phyloP scores from a whole-genome alignment of 2,888 invertebrate species.

The Papilio gigon region DNA sequence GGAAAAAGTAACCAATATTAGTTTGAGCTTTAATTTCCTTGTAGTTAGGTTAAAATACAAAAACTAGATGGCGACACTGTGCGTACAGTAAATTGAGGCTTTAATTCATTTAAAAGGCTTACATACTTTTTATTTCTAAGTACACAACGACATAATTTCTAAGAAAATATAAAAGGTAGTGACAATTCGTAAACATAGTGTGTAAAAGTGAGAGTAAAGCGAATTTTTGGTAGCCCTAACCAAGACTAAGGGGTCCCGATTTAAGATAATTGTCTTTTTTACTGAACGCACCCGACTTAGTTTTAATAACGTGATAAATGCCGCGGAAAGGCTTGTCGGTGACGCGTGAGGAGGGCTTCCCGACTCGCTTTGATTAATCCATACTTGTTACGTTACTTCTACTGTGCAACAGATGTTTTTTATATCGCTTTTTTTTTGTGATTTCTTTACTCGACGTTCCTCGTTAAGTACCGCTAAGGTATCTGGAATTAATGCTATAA shows the following conservation, averaged over 20 bases:
- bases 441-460: slow-evolving; percentile 49
- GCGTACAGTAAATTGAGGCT: too few species aligned
- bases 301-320: slow-evolving; percentile 82
- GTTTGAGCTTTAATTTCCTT: too few species aligned
- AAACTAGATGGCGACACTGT: too few species aligned
- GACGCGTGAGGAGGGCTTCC: slow-evolving; percentile 74
- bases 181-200: neutral
- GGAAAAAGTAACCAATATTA: too few species aligned
- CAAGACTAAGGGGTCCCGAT: slow-evolving; percentile 72
- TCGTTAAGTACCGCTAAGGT: slow-evolving; percentile 55
- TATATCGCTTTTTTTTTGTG: slow-evolving; percentile 70
- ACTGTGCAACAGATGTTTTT: slow-evolving; percentile 77
- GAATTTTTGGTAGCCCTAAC: slow-evolving; percentile 61
- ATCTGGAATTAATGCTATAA: slow-evolving; percentile 65
- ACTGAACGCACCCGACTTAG: slow-evolving; percentile 73
- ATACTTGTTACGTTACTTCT: slow-evolving; percentile 68
- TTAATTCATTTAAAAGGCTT: too few species aligned
- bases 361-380: slow-evolving; percentile 66
- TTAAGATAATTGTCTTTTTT: slow-evolving; percentile 83
- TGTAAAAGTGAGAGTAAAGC: neutral
- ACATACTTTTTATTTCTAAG: too few species aligned
- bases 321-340: slow-evolving; percentile 79
- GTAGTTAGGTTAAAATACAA: too few species aligned
- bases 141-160: too few species aligned
- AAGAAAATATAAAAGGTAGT: neutral